Percentiles rank a stretch among this genome's conserved stretches.
phyloP scores from a whole-genome alignment of 2,888 invertebrate species.

The Sarcophaga carnaria region DNA sequence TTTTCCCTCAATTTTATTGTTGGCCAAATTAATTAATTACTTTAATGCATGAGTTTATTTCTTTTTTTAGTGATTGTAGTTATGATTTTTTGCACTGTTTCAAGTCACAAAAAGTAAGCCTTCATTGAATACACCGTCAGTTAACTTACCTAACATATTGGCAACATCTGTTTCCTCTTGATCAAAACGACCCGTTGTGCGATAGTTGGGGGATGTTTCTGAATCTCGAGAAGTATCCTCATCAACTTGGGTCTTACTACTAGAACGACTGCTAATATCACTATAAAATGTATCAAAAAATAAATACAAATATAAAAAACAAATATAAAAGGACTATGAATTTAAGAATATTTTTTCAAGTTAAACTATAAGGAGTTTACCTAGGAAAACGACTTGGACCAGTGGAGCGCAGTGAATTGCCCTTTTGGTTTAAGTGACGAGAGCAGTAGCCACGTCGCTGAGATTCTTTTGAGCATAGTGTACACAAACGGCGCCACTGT shows the following conservation, averaged over 20 bases:
- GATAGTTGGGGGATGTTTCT: slow-evolving; percentile 92
- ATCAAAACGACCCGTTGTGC: slow-evolving; percentile 92
- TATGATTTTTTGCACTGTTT: too few relatives aligned
- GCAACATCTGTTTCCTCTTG: slow-evolving; percentile 98
- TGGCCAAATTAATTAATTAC: background rate
- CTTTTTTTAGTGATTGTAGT: too few relatives aligned
- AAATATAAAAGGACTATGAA: background rate
- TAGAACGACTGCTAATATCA: slow-evolving; percentile 81
- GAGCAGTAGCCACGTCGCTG: slow-evolving; percentile 98
- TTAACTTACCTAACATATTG: slow-evolving; percentile 91
- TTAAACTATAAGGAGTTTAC: slow-evolving; percentile 69
- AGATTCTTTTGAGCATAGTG: slow-evolving; percentile 97
- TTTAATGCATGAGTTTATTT: background rate
- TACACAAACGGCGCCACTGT: slow-evolving; percentile 98
- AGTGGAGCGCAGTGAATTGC: slow-evolving; percentile 82
- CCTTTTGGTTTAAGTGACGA: slow-evolving; percentile 95
- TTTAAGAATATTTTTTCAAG: too few relatives aligned
- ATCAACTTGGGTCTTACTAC: slow-evolving; percentile 84
- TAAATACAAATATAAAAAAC: background rate
- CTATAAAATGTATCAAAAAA: slow-evolving; percentile 70
- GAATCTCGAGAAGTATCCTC: slow-evolving; percentile 95
- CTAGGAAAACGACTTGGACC: slow-evolving; percentile 81
- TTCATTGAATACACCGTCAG: background rate
- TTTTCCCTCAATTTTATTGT: background rate
- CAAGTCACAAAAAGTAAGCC: too few relatives aligned